Evolutionary conservation across 30 jellyfish, hydroid and myxozoan genomes (phyloP).

Genomic region (Clytia hemisphaerica): DNA sequence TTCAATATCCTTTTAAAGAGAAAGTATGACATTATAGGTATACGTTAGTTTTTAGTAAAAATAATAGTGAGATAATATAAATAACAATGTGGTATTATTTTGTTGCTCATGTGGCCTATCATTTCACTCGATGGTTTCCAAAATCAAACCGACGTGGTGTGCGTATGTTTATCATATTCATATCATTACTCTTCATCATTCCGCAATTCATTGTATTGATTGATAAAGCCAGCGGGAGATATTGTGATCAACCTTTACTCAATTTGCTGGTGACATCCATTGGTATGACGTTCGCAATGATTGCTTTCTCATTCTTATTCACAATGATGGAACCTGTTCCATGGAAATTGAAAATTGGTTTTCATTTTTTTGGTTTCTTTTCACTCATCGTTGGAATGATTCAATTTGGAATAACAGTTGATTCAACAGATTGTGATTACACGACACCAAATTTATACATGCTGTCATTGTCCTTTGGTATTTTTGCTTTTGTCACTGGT

Average conservation of each 20-base stretch:
- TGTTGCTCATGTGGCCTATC: slow-evolving; percentile 69
- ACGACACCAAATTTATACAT: slow-evolving; percentile 62
- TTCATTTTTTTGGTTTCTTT: slow-evolving; percentile 90
- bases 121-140: slow-evolving; percentile 77
- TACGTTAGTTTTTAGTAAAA: no score
- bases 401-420: slow-evolving; percentile 80
- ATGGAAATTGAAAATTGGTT: slow-evolving; percentile 79
- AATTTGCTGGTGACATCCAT: slow-evolving; percentile 60
- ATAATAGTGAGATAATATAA: no score
- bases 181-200: slow-evolving; percentile 34
- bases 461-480: slow-evolving; percentile 74
- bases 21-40: no score
- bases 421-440: slow-evolving; percentile 53
- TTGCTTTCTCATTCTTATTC: slow-evolving; percentile 72
- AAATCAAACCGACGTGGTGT: slow-evolving; percentile 63
- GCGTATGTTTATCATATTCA: slow-evolving; percentile 40
- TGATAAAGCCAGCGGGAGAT: slow-evolving; percentile 51
- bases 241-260: slow-evolving; percentile 70
- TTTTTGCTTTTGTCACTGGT: slow-evolving; percentile 53
- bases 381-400: slow-evolving; percentile 75
- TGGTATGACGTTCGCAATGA: slow-evolving; percentile 77
- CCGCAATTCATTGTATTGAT: slow-evolving; percentile 57
- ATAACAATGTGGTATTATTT: slow-evolving; percentile 76
- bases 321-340: slow-evolving; percentile 99
- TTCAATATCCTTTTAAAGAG: no score